These are phyloP conservation scores for Leptinotarsa tumamoca DNA, from an alignment of 2,888 invertebrate genomes.

Conservation along the genomic window DNA sequence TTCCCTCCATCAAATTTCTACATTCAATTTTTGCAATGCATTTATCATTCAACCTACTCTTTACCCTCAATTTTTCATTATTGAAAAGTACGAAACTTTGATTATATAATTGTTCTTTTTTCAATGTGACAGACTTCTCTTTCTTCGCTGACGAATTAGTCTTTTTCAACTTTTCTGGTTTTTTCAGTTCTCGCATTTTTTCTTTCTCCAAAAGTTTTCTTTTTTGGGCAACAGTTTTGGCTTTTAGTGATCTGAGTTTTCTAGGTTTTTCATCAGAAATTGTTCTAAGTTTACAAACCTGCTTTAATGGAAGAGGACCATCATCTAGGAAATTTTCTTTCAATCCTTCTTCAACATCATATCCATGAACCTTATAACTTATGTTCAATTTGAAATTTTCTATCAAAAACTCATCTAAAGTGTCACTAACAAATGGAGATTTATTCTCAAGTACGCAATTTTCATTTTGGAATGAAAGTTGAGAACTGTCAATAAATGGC, in stretches of 20 bases:
- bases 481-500: constrained; percentile 34
- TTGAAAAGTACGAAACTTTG: constrained; percentile 52
- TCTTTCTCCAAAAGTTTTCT: constrained; percentile 64
- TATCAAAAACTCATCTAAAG: constrained; percentile 68
- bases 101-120: constrained; percentile 16
- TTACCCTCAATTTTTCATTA: constrained; percentile 52
- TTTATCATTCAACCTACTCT: constrained; percentile 34
- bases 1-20: constrained; percentile 65
- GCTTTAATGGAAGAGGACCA: constrained; percentile 33
- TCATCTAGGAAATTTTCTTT: constrained; percentile 38
- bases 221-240: constrained; percentile 70
- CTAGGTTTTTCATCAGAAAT: constrained; percentile 33
- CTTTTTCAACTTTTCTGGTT: constrained; percentile 34
- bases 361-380: constrained; percentile 63
- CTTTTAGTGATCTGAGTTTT: constrained; percentile 55
- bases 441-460: constrained; percentile 42
- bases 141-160: background rate
- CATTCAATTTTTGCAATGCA: constrained; percentile 51
- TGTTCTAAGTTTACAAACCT: constrained; percentile 34
- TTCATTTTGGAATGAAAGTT: constrained; percentile 31
- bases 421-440: constrained; percentile 67
- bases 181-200: constrained; percentile 38
- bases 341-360: constrained; percentile 59
- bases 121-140: background rate
- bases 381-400: constrained; percentile 66